Evolutionary conservation across 2,797 vertebrate species (phyloP), one percentile per base, ranked within the genome.

Genomic region (Micropoecilia bifurca): DNA sequence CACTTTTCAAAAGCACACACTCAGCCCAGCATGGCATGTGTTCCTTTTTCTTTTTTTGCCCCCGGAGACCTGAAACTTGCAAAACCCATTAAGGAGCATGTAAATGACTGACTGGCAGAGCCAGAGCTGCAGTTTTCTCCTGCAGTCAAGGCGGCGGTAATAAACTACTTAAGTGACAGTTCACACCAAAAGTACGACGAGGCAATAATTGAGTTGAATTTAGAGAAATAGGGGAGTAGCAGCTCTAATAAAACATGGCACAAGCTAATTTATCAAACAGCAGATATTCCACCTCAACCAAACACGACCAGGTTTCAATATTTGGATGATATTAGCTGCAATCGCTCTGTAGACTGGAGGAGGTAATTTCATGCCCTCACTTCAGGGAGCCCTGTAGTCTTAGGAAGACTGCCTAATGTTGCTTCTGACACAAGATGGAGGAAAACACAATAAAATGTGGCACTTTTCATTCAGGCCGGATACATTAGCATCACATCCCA

Each of bases 61-160:
- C 82, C 80, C 28, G 9, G 45, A 83, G 88, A 83, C 69, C 28
- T 84, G 69, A 79, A 81, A 80, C 76, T 78, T 75, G 4, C 83
- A 88, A 88, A 89, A 81, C 68, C 87, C 74, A 83, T 90, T 84
- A 84, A 82, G 41, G 69, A 75, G 72, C 77, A 59, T 75, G 68
- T 76, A 82, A 83, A 81, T 80, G 77, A 83, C 75, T 71, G 74
- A 86, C 77, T 3, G 4, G 71, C 69, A 78, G 78, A 77, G 74
- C 39, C 77, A 77, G 43, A 66, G 69, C 36, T 72, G 79, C 82
- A 84, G 50, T 61, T 77, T 53, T 78, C 71, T 74, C 75, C 59
- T 4, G 6, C 76, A 72, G 41, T 45, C 22, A 61, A 71, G 39
- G 78, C 47, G 46, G 75, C 20, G 47, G 83, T 47, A 77, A 75